Evolutionary conservation across 2,888 invertebrate species (phyloP), one percentile per base, ranked within the genome.

Genomic region (Lasioglossum oenotherae): DNA sequence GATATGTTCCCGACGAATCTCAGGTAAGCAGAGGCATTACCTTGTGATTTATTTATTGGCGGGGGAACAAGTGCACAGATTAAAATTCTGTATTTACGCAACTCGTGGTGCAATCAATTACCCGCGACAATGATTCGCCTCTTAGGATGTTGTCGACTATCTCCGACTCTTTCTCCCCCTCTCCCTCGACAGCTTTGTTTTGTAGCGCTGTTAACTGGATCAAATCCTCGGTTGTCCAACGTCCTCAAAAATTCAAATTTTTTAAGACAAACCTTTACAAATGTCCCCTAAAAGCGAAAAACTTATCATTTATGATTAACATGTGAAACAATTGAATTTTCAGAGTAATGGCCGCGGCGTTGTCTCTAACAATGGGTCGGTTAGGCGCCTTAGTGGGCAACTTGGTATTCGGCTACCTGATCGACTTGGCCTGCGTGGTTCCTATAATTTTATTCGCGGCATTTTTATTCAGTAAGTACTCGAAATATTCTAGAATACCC

Each of bases 1-100:
- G 98, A 98, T 94, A 95, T 98, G 92, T 98, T 98, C 96, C 98
- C 98, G 91, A 98, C 98, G 84, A 98, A 98, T 95, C 96, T 98
- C 94, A 97, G 98, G 98, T 97, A 95, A 94, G 94, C 82, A 78
- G 38, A 16, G 41, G 31, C 74, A 12, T 19, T 78, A 41, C 10
- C 10, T 38, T 41, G 57, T 78, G 85, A 87, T 73, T 85, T 78
- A 85, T 83, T 86, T 82, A 83, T 82, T 79, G 38, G 35, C 4
- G 35, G 31, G 53, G 64, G 73, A 41, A 72, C 49, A 27, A 19
- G 41, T 49, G 46, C 35, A 49, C 60, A 46, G 16, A 69, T 35
- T 16, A 35, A 64, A 35, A 31, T 31, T 31, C 6, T 31, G 8
- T 64, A 31, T 31, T 64, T 31, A 8, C 31, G 3, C 31, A n/a